Percentiles rank a stretch among this genome's conserved stretches.
phyloP scores from a whole-genome alignment of 92 coral and sea anemone genomes.

The Parazoanthus swiftii region DNA sequence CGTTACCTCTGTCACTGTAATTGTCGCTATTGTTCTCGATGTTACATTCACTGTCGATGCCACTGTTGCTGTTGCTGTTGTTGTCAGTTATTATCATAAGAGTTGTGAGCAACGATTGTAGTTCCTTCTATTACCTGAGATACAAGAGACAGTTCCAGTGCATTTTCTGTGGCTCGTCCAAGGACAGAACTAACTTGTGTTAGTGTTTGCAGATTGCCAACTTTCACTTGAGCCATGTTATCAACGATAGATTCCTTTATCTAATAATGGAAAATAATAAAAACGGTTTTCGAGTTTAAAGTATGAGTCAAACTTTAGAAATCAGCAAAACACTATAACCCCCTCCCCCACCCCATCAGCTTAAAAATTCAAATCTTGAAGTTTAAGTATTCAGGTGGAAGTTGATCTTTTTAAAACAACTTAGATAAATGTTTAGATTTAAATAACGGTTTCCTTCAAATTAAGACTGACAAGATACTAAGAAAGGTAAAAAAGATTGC shows the following conservation, averaged over 20 bases:
- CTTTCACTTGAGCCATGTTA: constrained; percentile 52
- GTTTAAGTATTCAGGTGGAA: no score
- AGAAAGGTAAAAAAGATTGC: no score
- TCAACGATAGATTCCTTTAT: constrained; percentile 63
- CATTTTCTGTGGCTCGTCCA: constrained; percentile 75
- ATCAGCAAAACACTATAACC: not conserved
- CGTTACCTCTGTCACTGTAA: no score
- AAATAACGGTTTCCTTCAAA: no score
- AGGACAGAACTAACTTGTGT: constrained; percentile 83
- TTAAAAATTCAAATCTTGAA: no score
- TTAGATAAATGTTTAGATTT: no score
- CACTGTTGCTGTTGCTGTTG: no score
- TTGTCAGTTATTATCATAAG: no score
- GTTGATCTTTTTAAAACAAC: no score
- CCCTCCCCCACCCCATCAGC: not conserved
- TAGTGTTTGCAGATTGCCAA: constrained; percentile 67
- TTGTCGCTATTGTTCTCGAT: no score
- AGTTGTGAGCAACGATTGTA: not conserved
- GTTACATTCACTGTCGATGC: constrained; percentile 35
- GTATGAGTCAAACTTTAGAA: not conserved
- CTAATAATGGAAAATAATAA: constrained; percentile 26
- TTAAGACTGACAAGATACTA: no score
- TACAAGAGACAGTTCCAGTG: constrained; percentile 58
- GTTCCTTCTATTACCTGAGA: constrained; percentile 56
- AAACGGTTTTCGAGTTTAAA: not conserved